Evolutionary conservation across 2,888 invertebrate genomes (phyloP).

Genomic region (Ennomos erosarius): DNA sequence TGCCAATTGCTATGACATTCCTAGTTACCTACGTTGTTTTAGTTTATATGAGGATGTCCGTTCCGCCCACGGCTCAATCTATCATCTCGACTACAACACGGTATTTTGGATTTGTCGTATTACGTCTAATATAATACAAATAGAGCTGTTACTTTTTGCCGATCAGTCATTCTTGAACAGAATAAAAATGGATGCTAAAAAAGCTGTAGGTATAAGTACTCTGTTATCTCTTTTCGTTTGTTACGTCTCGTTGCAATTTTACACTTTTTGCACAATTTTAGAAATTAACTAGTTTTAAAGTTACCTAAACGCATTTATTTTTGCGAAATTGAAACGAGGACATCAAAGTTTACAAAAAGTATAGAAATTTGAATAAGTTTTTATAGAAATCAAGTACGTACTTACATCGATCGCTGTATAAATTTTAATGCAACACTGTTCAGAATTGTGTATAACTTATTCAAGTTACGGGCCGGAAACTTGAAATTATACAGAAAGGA

Average conservation of each 20-base stretch:
- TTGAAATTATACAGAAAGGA: slow-evolving; percentile 73
- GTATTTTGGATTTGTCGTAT: slow-evolving; percentile 39
- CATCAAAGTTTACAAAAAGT: slow-evolving; percentile 23
- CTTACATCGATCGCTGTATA: slow-evolving; percentile 64
- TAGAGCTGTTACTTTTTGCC: slow-evolving; percentile 29
- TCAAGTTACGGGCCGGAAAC: slow-evolving; percentile 66
- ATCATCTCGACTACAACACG: slow-evolving; percentile 46
- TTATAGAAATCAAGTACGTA: slow-evolving; percentile 30
- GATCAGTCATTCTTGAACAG: slow-evolving; percentile 5
- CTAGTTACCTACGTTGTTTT: slow-evolving; percentile 67
- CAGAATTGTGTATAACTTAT: slow-evolving; percentile 71
- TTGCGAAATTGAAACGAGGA: slow-evolving; percentile 19
- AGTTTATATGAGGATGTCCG: slow-evolving; percentile 80
- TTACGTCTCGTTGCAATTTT: slow-evolving; percentile 17
- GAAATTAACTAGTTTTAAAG: slow-evolving; percentile 27
- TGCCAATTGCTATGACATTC: slow-evolving; percentile 72
- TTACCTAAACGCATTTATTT: slow-evolving; percentile 32
- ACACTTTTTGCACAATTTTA: slow-evolving; percentile 29
- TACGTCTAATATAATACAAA: slow-evolving; percentile 16
- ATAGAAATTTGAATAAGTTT: slow-evolving; percentile 12
- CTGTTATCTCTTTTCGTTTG: slow-evolving; percentile 22
- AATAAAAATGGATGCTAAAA: slow-evolving; percentile 20
- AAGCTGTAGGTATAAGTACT: slow-evolving; percentile 13
- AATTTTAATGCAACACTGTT: slow-evolving; percentile 63
- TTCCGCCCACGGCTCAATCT: slow-evolving; percentile 63